Evolutionary conservation across 92 coral and sea anemone genomes (phyloP).

Genomic region (Blastomussa wellsi): DNA sequence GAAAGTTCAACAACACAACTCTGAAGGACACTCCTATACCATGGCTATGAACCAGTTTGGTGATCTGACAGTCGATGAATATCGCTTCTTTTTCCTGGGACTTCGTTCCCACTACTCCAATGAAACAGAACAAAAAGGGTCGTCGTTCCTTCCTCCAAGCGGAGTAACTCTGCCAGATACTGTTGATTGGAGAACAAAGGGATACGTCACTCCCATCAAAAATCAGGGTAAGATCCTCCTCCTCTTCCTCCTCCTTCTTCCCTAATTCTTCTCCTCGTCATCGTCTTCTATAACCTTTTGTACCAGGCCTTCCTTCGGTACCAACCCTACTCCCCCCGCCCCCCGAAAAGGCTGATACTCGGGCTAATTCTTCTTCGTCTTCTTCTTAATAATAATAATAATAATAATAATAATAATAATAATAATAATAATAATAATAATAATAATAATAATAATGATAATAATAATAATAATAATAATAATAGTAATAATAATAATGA

Average conservation of each 20-base stretch:
- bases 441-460: too few species aligned
- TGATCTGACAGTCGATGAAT: constrained; percentile 82
- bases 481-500: too few species aligned
- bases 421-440: too few species aligned
- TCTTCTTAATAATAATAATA: too few species aligned
- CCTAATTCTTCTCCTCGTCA: not conserved
- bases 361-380: too few species aligned
- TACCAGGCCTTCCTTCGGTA: not conserved
- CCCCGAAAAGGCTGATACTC: too few species aligned
- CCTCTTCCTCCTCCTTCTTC: not conserved
- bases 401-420: too few species aligned
- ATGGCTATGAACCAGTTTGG: constrained; percentile 92
- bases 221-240: constrained; percentile 74
- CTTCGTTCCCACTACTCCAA: constrained; percentile 60
- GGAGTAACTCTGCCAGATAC: constrained; percentile 56
- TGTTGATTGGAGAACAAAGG: constrained; percentile 91
- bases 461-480: too few species aligned
- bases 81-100: constrained; percentile 74
- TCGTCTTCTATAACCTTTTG: not conserved
- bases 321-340: too few species aligned
- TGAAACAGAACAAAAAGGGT: constrained; percentile 52
- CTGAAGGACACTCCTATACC: constrained; percentile 60
- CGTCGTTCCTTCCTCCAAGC: constrained; percentile 79
- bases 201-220: constrained; percentile 89
- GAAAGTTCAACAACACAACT: constrained; percentile 82